These are phyloP conservation scores for Actinopyga echinites DNA, from an alignment of 53 echinoderm and acorn worm genomes.

Conservation along the genomic window DNA sequence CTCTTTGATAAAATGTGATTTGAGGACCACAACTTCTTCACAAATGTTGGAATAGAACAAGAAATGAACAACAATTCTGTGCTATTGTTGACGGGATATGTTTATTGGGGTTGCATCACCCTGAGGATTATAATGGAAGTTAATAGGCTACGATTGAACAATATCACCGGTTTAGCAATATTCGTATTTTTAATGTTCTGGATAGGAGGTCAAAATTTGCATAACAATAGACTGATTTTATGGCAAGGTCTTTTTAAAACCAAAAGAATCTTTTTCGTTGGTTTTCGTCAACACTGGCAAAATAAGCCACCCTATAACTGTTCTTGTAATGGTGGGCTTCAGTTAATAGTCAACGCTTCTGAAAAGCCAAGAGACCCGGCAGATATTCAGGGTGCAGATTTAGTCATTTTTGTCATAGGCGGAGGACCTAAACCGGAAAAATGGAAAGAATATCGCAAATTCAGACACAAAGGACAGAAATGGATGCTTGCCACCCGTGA, in stretches of 20 bases:
- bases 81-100: too few relatives aligned
- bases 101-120: too few relatives aligned
- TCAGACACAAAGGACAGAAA: constrained; percentile 5
- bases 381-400: constrained; percentile 7
- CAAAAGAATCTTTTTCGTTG: constrained; percentile 9
- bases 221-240: neutral
- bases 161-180: too few relatives aligned
- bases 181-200: too few relatives aligned
- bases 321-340: neutral
- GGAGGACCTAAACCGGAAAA: neutral
- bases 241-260: neutral
- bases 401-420: constrained; percentile 4
- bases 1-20: too few relatives aligned
- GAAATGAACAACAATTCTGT: too few relatives aligned
- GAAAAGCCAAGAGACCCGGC: neutral
- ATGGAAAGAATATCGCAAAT: constrained; percentile 18
- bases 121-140: too few relatives aligned
- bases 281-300: constrained; percentile 11
- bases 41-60: too few relatives aligned
- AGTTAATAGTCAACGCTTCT: constrained; percentile 5
- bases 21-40: too few relatives aligned
- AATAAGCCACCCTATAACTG: neutral
- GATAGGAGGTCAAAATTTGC: too few relatives aligned
- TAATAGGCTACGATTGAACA: too few relatives aligned
- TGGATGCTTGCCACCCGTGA: constrained; percentile 35